Percentiles rank a stretch among this genome's conserved stretches.
Conservation (phyloP, 2,888 invertebrate genomes). For the Tolmerus cingulatus region DNA sequence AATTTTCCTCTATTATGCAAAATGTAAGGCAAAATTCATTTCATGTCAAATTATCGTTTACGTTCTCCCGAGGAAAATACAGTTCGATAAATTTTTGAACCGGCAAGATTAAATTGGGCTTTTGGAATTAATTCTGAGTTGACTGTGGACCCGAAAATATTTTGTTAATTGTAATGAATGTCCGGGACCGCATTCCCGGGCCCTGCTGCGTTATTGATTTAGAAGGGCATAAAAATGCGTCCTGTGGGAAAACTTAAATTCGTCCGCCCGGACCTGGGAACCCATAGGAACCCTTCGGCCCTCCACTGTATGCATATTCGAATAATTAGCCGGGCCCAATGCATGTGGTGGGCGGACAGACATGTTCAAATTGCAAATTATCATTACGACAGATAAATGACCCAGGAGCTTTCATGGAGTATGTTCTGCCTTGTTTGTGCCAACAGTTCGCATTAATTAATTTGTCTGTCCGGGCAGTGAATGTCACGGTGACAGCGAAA, state of each 20-base stretch:
- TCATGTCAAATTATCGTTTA: not conserved
- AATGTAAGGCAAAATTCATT: not conserved
- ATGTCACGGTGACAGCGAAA: conserved; percentile 8
- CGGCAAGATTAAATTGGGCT: not conserved
- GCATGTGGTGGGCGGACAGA: not conserved
- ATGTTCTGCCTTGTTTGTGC: conserved; percentile 27
- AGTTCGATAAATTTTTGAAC: not conserved
- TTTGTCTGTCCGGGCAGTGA: conserved; percentile 16
- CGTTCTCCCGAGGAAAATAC: not conserved
- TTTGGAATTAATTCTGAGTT: not conserved
- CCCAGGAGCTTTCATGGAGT: conserved; percentile 25
- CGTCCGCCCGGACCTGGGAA: not conserved
- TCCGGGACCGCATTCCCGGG: not conserved
- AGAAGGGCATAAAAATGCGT: not conserved
- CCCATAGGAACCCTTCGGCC: not conserved
- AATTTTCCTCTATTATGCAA: not conserved
- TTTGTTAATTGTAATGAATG: conserved; percentile 4
- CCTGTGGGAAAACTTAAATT: conserved; percentile 21
- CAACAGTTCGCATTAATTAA: conserved; percentile 34
- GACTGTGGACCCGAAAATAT: not conserved
- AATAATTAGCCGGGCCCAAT: conserved; percentile 17
- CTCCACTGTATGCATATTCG: not conserved
- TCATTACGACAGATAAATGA: conserved; percentile 27
- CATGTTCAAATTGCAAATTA: conserved; percentile 25
- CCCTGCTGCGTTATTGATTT: conserved; percentile 12